These are phyloP conservation scores for Melospiza georgiana DNA, from an alignment of 2,113 vertebrate genomes.

Conservation along the genomic window DNA sequence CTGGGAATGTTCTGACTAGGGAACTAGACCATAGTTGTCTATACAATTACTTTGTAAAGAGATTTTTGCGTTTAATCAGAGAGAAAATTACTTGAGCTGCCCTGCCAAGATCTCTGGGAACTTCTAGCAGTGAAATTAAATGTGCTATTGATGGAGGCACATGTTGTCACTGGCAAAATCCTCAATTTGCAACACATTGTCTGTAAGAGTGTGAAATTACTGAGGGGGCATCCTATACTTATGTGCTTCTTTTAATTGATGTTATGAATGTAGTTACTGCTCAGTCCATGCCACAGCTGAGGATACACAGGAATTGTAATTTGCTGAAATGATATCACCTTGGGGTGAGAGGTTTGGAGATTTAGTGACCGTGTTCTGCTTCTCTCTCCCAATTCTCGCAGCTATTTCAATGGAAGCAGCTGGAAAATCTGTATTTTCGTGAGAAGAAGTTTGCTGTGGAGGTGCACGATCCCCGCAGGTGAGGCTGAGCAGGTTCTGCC, in stretches of 20 bases:
- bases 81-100: background rate
- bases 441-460: constrained; percentile 99
- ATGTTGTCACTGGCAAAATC: background rate
- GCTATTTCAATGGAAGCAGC: constrained; percentile 97
- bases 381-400: constrained; percentile 55
- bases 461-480: constrained; percentile 95
- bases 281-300: background rate
- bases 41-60: background rate
- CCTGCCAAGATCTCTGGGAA: background rate
- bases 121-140: background rate
- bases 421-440: constrained; percentile 98
- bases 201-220: background rate
- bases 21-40: background rate
- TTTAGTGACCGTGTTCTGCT: background rate
- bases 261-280: background rate
- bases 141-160: background rate
- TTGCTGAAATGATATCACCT: background rate
- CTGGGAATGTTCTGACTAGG: background rate
- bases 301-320: background rate
- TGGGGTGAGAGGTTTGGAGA: background rate
- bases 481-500: constrained; percentile 37
- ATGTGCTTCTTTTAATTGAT: background rate
- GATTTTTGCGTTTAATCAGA: background rate
- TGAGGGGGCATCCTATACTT: background rate
- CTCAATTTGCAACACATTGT: background rate